A percentile compares a stretch with the other conserved stretches of the same genome.
These are phyloP conservation scores for Stictonetta naevosa DNA, from an alignment of 2,113 vertebrate genomes.

Conservation along the genomic window DNA sequence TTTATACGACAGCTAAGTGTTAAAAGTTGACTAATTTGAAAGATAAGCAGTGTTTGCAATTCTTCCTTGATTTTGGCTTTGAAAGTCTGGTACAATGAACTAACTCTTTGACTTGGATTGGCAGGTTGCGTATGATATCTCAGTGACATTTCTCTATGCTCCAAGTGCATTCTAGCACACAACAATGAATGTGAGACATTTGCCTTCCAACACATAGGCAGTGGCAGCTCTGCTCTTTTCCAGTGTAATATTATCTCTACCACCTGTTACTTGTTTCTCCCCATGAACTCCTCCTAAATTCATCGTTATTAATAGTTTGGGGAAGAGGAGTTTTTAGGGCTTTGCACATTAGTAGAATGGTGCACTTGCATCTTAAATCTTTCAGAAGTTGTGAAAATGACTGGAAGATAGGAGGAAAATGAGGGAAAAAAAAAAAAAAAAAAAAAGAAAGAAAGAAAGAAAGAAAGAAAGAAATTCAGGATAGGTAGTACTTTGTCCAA, in stretches of 20 bases:
- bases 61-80: background rate
- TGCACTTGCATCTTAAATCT: background rate
- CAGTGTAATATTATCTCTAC: constrained; percentile 82
- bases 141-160: constrained; percentile 67
- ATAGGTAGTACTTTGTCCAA: background rate
- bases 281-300: constrained; percentile 69
- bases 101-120: background rate
- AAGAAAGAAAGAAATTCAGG: background rate
- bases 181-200: constrained; percentile 68
- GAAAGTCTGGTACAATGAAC: background rate
- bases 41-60: background rate
- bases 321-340: constrained; percentile 33
- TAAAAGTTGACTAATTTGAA: background rate
- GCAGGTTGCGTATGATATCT: background rate
- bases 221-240: constrained; percentile 81
- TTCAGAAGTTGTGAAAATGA: background rate
- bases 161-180: constrained; percentile 60
- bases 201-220: constrained; percentile 4
- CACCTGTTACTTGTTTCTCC: constrained; percentile 86
- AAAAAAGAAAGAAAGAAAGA: background rate
- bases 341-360: background rate
- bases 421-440: background rate
- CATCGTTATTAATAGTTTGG: constrained; percentile 84
- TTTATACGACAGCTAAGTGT: background rate
- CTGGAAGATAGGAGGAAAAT: background rate